Conservation (phyloP, 2,888 invertebrate species). For the Trichogramma evanescens region DNA sequence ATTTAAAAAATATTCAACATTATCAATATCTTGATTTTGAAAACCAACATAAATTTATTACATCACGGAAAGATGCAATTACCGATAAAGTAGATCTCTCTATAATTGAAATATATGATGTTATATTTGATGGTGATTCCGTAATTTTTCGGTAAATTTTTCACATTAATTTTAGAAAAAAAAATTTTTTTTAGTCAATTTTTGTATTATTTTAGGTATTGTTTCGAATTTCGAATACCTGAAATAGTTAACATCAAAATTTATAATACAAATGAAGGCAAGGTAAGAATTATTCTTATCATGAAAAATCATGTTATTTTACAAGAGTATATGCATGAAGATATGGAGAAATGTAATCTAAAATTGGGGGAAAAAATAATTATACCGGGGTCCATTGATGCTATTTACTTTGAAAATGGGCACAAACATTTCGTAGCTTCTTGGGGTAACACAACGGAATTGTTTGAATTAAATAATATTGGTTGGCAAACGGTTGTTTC, state of each 20-base stretch:
- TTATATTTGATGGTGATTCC: conserved; percentile 28
- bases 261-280: conserved; percentile 26
- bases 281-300: conserved; percentile 23
- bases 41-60: conserved; percentile 31
- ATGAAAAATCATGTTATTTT: conserved; percentile 24
- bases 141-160: conserved; percentile 36
- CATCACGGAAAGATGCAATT: conserved; percentile 27
- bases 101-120: conserved; percentile 40
- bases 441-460: conserved; percentile 28
- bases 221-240: conserved; percentile 9
- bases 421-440: conserved; percentile 32
- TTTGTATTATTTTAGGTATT: not conserved
- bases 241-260: conserved; percentile 25
- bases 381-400: conserved; percentile 27
- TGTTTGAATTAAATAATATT: conserved; percentile 28
- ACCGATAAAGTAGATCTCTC: conserved; percentile 22
- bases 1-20: not conserved
- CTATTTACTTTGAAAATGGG: conserved; percentile 36
- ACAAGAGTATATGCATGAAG: conserved; percentile 28
- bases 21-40: conserved; percentile 29
- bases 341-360: conserved; percentile 22
- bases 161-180: not conserved
- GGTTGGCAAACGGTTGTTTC: conserved; percentile 26
- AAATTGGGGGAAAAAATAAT: conserved; percentile 24
- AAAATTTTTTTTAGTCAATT: not conserved